A percentile compares a stretch with the other conserved stretches of the same genome.
These are phyloP conservation scores for Tetramorium bicarinatum DNA, from an alignment of 2,888 invertebrate species.

Conservation along the genomic window DNA sequence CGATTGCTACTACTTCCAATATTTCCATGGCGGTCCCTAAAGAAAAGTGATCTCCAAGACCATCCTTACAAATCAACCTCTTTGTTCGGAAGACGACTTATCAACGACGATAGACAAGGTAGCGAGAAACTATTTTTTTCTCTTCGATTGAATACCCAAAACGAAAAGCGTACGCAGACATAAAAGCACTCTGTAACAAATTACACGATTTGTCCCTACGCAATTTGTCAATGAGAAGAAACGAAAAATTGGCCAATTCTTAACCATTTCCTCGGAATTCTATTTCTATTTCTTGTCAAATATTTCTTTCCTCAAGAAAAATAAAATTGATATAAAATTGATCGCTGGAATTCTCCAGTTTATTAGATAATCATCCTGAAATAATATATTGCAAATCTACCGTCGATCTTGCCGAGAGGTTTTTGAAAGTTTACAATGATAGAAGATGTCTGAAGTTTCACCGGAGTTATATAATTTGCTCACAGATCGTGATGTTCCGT, in stretches of 20 bases:
- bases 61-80: conserved; percentile 65
- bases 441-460: conserved; percentile 26
- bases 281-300: conserved; percentile 24
- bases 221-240: conserved; percentile 32
- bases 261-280: neutral
- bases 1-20: conserved; percentile 60
- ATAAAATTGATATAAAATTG: neutral
- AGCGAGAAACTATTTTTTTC: conserved; percentile 53
- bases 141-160: conserved; percentile 1
- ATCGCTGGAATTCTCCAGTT: neutral
- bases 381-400: conserved; percentile 19
- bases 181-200: conserved; percentile 34
- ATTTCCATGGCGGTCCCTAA: conserved; percentile 46
- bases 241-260: conserved; percentile 27
- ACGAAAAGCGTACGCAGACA: conserved; percentile 23
- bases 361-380: conserved; percentile 1
- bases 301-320: neutral
- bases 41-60: conserved; percentile 50
- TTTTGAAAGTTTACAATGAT: conserved; percentile 26
- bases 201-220: conserved; percentile 34
- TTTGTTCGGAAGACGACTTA: conserved; percentile 51
- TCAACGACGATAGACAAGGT: conserved; percentile 46
- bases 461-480: conserved; percentile 25
- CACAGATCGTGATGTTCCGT: conserved; percentile 18
- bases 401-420: neutral